Evolutionary conservation across 1,140 invertebrate genomes (phyloP).

Genomic region (Venturia canescens): DNA sequence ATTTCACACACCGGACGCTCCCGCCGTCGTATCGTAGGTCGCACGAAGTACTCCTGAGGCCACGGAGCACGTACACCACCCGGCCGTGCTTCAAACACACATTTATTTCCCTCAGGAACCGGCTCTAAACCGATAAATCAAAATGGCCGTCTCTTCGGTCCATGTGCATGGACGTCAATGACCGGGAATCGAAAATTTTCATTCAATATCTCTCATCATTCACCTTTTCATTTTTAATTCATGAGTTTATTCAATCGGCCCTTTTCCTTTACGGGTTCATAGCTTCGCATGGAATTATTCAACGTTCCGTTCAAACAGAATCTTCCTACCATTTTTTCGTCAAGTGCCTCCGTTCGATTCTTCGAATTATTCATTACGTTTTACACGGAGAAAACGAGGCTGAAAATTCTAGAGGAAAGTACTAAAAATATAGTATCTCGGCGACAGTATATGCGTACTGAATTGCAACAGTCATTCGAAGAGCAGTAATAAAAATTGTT

Average conservation of each 20-base stretch:
- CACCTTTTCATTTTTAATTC: too few species aligned
- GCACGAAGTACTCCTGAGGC: not conserved
- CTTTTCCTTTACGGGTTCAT: too few species aligned
- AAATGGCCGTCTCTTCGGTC: not conserved
- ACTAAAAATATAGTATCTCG: too few species aligned
- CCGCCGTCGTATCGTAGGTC: constrained; percentile 17
- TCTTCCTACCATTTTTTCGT: too few species aligned
- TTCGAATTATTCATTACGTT: too few species aligned
- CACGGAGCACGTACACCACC: not conserved
- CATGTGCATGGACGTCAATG: constrained; percentile 6
- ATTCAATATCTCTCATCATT: not conserved
- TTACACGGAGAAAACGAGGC: too few species aligned
- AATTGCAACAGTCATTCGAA: too few species aligned
- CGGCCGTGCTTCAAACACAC: not conserved
- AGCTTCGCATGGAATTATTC: not conserved
- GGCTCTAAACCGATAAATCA: not conserved
- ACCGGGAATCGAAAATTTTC: not conserved
- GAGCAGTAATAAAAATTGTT: too few species aligned
- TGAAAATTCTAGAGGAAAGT: too few species aligned
- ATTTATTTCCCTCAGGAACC: constrained; percentile 38
- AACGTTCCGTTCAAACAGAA: not conserved
- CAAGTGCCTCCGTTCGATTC: too few species aligned
- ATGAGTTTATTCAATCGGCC: too few species aligned
- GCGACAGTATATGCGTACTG: too few species aligned
- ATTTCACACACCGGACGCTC: constrained; percentile 19